phyloP scores from a whole-genome alignment of 1,140 invertebrate genomes.

The Leucophenga varia region DNA sequence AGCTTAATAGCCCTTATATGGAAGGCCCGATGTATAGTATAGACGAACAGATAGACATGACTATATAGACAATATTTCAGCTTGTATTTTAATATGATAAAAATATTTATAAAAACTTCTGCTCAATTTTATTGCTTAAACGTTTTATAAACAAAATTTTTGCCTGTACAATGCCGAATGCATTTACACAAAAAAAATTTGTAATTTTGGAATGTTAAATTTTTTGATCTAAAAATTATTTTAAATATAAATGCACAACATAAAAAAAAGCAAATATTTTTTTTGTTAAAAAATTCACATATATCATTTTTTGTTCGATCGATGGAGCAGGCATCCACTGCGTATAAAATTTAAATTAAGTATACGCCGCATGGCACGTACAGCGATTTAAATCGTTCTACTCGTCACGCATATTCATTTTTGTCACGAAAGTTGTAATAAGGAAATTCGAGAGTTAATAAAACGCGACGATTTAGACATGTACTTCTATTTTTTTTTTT shows the following conservation, averaged over 20 bases:
- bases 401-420: slow-evolving; percentile 13
- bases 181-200: slow-evolving; percentile 8
- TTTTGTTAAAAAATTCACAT: slow-evolving; percentile 3
- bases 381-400: neutral
- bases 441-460: no score
- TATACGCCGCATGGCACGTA: slow-evolving; percentile 34
- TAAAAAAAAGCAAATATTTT: neutral
- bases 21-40: no score
- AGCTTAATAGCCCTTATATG: no score
- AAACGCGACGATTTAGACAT: slow-evolving; percentile 21
- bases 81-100: no score
- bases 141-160: no score
- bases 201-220: neutral
- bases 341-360: slow-evolving; percentile 18
- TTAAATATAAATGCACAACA: neutral
- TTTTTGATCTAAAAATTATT: slow-evolving; percentile 2
- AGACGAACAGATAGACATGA: no score
- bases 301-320: neutral
- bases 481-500: slow-evolving; percentile 5
- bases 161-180: slow-evolving; percentile 6
- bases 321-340: no score
- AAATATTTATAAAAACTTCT: no score
- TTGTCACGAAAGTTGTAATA: no score
- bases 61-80: no score
- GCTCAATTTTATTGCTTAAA: no score